Conservation (phyloP, 2,113 vertebrate species). For the Heliornis fulica region DNA sequence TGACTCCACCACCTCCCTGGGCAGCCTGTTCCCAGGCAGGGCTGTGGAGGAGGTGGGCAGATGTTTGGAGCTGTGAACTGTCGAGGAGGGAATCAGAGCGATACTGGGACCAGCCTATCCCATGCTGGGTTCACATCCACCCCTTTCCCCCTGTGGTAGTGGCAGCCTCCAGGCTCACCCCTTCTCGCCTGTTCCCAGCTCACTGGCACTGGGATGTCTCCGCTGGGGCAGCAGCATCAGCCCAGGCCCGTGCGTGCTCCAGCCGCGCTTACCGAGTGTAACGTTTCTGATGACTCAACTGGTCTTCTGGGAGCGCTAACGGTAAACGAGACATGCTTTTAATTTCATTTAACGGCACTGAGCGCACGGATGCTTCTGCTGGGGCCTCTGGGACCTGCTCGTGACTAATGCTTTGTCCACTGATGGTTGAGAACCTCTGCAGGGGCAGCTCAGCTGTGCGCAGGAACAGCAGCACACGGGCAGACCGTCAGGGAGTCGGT, state of each 20-base stretch:
- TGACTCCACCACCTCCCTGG: background rate
- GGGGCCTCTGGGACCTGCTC: accelerated
- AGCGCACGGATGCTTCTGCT: background rate
- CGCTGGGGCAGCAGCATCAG: background rate
- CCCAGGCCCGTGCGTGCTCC: background rate
- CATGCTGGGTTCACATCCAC: background rate
- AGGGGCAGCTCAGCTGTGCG: accelerated
- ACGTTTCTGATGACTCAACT: background rate
- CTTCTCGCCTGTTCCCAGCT: background rate
- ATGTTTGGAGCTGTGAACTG: background rate
- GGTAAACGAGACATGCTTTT: accelerated
- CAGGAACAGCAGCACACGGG: background rate
- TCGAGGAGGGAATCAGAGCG: background rate
- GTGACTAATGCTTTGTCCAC: accelerated
- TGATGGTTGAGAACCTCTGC: background rate
- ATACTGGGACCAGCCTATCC: background rate
- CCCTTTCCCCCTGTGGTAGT: background rate
- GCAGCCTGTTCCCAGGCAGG: background rate
- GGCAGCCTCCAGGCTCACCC: background rate
- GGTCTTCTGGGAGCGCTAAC: background rate
- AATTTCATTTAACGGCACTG: background rate
- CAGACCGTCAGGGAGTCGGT: background rate
- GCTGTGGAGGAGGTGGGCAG: background rate
- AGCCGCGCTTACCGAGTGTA: accelerated
- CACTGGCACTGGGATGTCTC: accelerated